These are phyloP conservation scores for Halcyon senegalensis DNA, from an alignment of 2,113 vertebrate genomes.

Conservation along the genomic window DNA sequence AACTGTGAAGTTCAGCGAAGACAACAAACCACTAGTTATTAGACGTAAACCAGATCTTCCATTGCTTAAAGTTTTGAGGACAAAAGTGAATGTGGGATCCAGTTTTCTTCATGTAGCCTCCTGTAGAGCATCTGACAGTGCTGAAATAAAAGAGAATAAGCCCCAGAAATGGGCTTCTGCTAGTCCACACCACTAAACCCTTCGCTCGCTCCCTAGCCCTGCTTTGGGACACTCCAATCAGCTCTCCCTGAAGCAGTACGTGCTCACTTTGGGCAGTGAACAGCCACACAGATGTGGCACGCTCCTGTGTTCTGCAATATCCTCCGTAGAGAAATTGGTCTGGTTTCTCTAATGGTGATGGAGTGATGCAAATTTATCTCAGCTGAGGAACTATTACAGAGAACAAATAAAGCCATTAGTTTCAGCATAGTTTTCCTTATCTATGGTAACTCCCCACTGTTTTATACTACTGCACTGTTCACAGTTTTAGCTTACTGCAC, in stretches of 20 bases:
- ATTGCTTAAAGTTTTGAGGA: neutral
- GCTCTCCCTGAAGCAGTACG: neutral
- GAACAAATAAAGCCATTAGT: neutral
- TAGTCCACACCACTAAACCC: neutral
- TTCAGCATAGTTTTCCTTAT: neutral
- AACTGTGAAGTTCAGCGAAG: neutral
- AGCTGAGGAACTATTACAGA: neutral
- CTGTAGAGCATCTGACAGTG: neutral
- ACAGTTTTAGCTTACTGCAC: neutral
- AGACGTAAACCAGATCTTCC: neutral
- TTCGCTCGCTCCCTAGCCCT: neutral
- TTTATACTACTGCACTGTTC: neutral
- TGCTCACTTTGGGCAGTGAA: accelerated
- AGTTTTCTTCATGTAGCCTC: accelerated
- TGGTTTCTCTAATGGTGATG: neutral
- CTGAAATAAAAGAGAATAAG: neutral
- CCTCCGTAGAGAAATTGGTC: neutral
- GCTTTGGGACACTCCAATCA: neutral
- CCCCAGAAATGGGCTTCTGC: neutral
- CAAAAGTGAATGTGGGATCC: neutral
- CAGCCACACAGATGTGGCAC: neutral
- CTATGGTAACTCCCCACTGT: neutral
- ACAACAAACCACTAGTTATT: neutral
- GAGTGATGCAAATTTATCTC: neutral
- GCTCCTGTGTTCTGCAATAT: neutral